These are phyloP conservation scores for Pyxicephalus adspersus DNA, from an alignment of 2,113 vertebrate genomes.

Conservation along the genomic window DNA sequence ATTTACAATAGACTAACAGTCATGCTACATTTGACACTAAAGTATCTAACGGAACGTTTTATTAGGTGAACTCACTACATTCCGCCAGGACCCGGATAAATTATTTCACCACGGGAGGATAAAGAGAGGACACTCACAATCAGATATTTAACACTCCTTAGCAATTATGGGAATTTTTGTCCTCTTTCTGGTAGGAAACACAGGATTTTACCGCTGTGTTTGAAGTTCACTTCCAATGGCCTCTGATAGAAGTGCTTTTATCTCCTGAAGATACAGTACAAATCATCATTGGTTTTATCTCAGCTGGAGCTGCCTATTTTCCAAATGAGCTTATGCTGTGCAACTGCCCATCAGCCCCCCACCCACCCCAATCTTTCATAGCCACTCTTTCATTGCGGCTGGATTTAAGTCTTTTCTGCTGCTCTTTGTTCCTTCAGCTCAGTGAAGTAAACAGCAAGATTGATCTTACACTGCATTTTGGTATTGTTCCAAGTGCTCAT, in stretches of 20 bases:
- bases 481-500: constrained; percentile 85
- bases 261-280: constrained; percentile 90
- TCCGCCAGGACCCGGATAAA: constrained; percentile 67
- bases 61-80: constrained; percentile 63
- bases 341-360: constrained; percentile 75
- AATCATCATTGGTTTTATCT: constrained; percentile 96
- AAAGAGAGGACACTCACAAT: constrained; percentile 69
- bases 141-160: constrained; percentile 79
- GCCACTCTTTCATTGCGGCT: constrained; percentile 69
- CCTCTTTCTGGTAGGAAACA: constrained; percentile 72
- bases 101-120: constrained; percentile 68
- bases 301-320: constrained; percentile 92
- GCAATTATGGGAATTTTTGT: constrained; percentile 76
- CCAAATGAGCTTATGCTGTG: constrained; percentile 83
- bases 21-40: constrained; percentile 70
- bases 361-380: constrained; percentile 66
- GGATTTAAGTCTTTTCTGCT: constrained; percentile 81
- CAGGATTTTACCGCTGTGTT: constrained; percentile 72
- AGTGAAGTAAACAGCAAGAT: constrained; percentile 86
- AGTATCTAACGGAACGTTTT: constrained; percentile 65
- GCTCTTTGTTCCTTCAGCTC: constrained; percentile 83
- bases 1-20: constrained; percentile 69
- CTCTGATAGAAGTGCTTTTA: constrained; percentile 82
- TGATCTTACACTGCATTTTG: constrained; percentile 85
- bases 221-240: constrained; percentile 76